phyloP scores from a whole-genome alignment of 2,888 invertebrate species.

The Pogonocherus hispidulus region DNA sequence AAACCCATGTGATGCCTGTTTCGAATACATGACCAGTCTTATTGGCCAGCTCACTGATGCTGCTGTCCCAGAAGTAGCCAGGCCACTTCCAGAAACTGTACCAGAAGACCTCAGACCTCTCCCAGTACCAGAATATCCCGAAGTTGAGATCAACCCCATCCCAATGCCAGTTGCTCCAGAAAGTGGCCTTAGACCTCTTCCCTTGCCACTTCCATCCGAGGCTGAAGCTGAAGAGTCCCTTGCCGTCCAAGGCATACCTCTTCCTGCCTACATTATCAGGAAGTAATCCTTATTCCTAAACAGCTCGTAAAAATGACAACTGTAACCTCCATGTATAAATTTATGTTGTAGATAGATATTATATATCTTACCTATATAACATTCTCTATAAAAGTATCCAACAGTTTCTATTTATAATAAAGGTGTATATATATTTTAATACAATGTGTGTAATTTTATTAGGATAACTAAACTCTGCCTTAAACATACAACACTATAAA shows the following conservation, averaged over 20 bases:
- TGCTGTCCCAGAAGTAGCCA: not conserved
- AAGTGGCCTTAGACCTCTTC: not conserved
- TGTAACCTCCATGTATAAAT: too few species aligned
- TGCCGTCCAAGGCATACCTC: constrained; percentile 1
- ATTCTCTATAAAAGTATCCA: too few species aligned
- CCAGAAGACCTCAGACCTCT: constrained; percentile 3
- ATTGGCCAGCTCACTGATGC: constrained; percentile 1
- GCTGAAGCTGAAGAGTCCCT: not conserved
- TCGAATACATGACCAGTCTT: constrained; percentile 33
- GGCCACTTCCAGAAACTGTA: not conserved
- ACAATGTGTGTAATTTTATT: too few species aligned
- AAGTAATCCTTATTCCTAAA: too few species aligned
- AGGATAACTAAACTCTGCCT: too few species aligned
- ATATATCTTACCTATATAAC: too few species aligned
- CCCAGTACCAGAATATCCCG: not conserved
- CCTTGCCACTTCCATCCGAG: not conserved
- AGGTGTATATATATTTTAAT: too few species aligned
- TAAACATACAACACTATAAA: too few species aligned
- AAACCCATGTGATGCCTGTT: constrained; percentile 39
- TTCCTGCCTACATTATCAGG: not conserved
- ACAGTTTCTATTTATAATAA: too few species aligned
- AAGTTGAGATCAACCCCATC: not conserved
- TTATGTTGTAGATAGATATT: too few species aligned
- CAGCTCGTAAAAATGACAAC: too few species aligned
- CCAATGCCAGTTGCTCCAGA: not conserved